These are phyloP conservation scores for Campopleginae sp. DNA, from an alignment of 2,888 invertebrate genomes.

Conservation along the genomic window DNA sequence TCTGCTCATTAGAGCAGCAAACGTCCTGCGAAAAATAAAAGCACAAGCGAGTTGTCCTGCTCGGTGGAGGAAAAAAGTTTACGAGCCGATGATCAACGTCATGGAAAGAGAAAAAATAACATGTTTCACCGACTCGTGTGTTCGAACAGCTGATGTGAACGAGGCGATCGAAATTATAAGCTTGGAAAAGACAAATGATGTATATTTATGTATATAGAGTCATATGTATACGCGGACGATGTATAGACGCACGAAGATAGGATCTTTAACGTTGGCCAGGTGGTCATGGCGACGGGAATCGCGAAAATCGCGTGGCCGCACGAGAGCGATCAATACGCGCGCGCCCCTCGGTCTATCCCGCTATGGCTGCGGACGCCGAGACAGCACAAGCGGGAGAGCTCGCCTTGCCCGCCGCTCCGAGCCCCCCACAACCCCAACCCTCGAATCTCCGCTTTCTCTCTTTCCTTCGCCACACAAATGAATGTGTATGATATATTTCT, in stretches of 20 bases:
- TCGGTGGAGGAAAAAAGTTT: neutral
- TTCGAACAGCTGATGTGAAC: conserved; percentile 5
- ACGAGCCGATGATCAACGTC: neutral
- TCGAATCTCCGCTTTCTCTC: conserved; percentile 52
- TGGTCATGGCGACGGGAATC: conserved; percentile 84
- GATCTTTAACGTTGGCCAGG: conserved; percentile 82
- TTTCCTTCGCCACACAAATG: conserved; percentile 6
- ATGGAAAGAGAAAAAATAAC: neutral
- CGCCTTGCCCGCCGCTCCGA: conserved; percentile 21
- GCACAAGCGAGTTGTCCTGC: neutral
- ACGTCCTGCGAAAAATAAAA: neutral
- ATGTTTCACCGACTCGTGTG: neutral
- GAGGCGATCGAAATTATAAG: conserved; percentile 50
- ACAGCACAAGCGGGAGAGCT: conserved; percentile 55
- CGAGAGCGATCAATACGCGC: conserved; percentile 82
- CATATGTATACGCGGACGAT: neutral
- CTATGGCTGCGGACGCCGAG: conserved; percentile 60
- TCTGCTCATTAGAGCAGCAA: neutral
- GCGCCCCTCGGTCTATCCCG: conserved; percentile 74
- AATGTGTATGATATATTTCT: neutral
- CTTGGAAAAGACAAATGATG: conserved; percentile 12
- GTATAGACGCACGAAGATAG: conserved; percentile 73
- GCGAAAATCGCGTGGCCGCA: conserved; percentile 82
- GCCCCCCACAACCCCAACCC: conserved; percentile 33
- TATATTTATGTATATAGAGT: conserved; percentile 5